Percentiles rank a stretch among this genome's conserved stretches.
Evolutionary conservation across 2,888 invertebrate species (phyloP).

Genomic region (Temnothorax rugatulus): DNA sequence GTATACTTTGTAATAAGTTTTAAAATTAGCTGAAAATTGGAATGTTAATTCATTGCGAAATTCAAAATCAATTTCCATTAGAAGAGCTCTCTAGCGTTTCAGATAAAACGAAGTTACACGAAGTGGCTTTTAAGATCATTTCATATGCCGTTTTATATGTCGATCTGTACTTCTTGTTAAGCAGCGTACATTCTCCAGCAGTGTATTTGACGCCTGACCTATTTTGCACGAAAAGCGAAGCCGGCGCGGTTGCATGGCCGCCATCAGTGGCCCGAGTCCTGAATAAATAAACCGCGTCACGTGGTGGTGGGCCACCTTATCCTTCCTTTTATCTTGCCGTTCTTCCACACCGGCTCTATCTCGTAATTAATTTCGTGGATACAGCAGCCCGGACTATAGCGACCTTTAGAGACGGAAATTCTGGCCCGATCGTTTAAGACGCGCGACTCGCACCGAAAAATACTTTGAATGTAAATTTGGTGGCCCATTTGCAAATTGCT

Average conservation of each 20-base stretch:
- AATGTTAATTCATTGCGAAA: not conserved
- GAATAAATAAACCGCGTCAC: slow-evolving; percentile 67
- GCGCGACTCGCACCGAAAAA: slow-evolving; percentile 54
- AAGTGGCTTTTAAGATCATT: slow-evolving; percentile 23
- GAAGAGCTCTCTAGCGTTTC: not conserved
- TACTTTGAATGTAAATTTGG: slow-evolving; percentile 69
- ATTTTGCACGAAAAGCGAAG: slow-evolving; percentile 58
- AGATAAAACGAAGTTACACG: not conserved
- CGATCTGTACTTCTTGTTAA: slow-evolving; percentile 40
- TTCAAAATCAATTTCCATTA: not conserved
- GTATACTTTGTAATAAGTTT: not conserved
- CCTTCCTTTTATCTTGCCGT: slow-evolving; percentile 50
- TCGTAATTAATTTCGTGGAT: slow-evolving; percentile 70
- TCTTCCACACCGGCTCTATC: slow-evolving; percentile 46
- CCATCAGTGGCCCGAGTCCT: slow-evolving; percentile 49
- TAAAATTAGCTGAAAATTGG: slow-evolving; percentile 1
- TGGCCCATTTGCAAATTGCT: slow-evolving; percentile 57
- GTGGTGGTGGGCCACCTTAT: slow-evolving; percentile 29
- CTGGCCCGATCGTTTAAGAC: slow-evolving; percentile 41
- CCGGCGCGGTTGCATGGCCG: slow-evolving; percentile 12
- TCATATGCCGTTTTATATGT: slow-evolving; percentile 22
- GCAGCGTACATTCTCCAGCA: slow-evolving; percentile 39
- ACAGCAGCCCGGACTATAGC: slow-evolving; percentile 5
- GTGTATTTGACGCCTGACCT: slow-evolving; percentile 66
- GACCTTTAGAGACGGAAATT: slow-evolving; percentile 52